A percentile compares a stretch with the other conserved stretches of the same genome.
phyloP scores from a whole-genome alignment of 37 sponge, comb jelly and placozoan genomes.

The Geodia barretti region DNA sequence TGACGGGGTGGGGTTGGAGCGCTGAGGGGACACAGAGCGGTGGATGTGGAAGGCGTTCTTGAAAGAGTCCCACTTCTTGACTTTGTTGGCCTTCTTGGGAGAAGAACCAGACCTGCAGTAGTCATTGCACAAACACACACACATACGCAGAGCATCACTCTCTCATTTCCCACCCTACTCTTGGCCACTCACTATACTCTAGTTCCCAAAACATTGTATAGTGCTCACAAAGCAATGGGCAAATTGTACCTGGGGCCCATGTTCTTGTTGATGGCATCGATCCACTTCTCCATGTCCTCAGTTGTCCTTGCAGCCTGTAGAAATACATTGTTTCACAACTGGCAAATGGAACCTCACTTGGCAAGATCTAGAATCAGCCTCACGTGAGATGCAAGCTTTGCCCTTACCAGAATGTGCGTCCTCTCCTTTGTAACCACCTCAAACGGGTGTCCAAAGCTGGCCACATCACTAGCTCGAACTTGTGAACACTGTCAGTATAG shows the following conservation, averaged over 20 bases:
- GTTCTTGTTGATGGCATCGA: slow-evolving; percentile 40
- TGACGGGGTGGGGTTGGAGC: neutral
- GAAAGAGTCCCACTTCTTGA: slow-evolving; percentile 43
- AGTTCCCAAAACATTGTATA: no score
- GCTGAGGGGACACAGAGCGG: neutral
- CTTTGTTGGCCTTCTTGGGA: neutral
- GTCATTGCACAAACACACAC: no score
- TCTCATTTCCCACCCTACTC: no score
- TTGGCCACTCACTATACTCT: no score
- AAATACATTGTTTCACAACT: neutral
- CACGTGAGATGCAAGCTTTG: no score
- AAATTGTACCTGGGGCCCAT: slow-evolving; percentile 20
- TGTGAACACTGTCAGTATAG: slow-evolving; percentile 43
- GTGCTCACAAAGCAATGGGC: no score
- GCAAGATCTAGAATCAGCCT: no score
- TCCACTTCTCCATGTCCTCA: slow-evolving; percentile 70
- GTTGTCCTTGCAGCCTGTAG: slow-evolving; percentile 64
- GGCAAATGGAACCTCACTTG: no score
- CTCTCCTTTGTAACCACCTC: slow-evolving; percentile 54
- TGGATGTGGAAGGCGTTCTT: slow-evolving; percentile 21
- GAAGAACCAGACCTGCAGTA: neutral
- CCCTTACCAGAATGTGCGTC: slow-evolving; percentile 68
- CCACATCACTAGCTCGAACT: slow-evolving; percentile 27
- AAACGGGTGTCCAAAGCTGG: slow-evolving; percentile 77
- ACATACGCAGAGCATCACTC: no score